Percentiles rank a stretch among this genome's conserved stretches.
phyloP scores from a whole-genome alignment of 2,888 invertebrate species.

The Cyrtodaria siliqua region DNA sequence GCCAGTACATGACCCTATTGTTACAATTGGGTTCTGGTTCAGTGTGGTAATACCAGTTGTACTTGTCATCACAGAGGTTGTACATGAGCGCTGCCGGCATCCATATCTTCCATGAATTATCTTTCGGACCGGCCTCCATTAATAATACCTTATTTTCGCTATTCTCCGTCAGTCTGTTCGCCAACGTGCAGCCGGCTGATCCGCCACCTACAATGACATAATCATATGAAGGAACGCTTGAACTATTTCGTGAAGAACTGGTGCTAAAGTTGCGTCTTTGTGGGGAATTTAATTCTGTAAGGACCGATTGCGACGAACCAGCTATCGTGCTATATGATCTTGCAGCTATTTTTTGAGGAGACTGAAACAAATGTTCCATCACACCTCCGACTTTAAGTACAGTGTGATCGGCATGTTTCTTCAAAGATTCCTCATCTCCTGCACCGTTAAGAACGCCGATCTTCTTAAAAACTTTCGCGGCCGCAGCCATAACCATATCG shows the following conservation, averaged over 20 bases:
- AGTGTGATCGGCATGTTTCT: conserved; percentile 76
- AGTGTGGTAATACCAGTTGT: conserved; percentile 87
- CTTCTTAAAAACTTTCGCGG: conserved; percentile 83
- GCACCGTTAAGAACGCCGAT: conserved; percentile 86
- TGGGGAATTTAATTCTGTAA: neutral
- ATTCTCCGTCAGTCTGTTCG: conserved; percentile 86
- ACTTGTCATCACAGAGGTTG: conserved; percentile 86
- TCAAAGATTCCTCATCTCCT: conserved; percentile 72
- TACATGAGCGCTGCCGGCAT: conserved; percentile 88
- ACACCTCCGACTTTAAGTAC: conserved; percentile 78
- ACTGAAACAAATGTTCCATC: conserved; percentile 60
- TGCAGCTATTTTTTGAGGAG: neutral
- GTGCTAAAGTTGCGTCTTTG: conserved; percentile 32
- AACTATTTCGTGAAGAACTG: conserved; percentile 4
- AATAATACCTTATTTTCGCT: conserved; percentile 82
- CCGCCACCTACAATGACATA: conserved; percentile 87
- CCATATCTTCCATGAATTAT: conserved; percentile 87
- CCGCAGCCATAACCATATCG: conserved; percentile 85
- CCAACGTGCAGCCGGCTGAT: conserved; percentile 87
- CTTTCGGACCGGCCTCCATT: conserved; percentile 87
- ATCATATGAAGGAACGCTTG: conserved; percentile 70
- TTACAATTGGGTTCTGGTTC: conserved; percentile 86
- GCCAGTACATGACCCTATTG: conserved; percentile 87
- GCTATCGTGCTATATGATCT: conserved; percentile 20
- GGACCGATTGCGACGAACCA: neutral